These are phyloP conservation scores for Scartelaos histophorus DNA, from an alignment of 2,113 vertebrate genomes.

Conservation along the genomic window DNA sequence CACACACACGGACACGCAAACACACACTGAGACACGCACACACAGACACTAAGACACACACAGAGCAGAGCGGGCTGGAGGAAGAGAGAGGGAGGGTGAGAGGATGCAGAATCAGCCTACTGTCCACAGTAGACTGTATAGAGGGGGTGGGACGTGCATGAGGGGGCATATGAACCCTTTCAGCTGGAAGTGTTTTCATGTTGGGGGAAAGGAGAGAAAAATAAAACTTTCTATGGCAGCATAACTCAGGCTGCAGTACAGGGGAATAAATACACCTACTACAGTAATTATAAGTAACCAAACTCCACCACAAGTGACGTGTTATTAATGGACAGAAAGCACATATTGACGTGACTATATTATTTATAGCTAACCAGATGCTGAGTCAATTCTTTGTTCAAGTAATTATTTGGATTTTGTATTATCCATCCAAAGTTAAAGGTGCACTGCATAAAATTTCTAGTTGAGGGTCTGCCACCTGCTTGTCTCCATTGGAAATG, in stretches of 20 bases:
- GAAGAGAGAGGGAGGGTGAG: conserved; percentile 52
- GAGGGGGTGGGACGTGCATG: conserved; percentile 35
- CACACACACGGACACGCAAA: conserved; percentile 29
- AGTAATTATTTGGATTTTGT: not conserved
- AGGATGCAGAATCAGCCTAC: conserved; percentile 84
- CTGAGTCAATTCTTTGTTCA: not conserved
- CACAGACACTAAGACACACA: conserved; percentile 73
- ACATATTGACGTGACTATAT: too few relatives aligned
- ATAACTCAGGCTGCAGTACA: not conserved
- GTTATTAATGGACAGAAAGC: too few relatives aligned
- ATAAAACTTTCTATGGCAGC: not conserved
- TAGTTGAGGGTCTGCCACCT: too few relatives aligned
- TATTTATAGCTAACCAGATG: too few relatives aligned
- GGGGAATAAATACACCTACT: not conserved
- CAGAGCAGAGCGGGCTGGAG: conserved; percentile 31
- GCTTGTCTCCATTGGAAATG: too few relatives aligned
- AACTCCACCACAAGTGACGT: not conserved
- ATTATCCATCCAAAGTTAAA: too few relatives aligned
- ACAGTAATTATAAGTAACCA: not conserved
- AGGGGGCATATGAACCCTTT: conserved; percentile 42
- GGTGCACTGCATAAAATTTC: too few relatives aligned
- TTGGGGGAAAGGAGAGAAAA: conserved; percentile 18
- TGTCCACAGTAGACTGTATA: conserved; percentile 57
- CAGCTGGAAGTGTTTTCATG: conserved; percentile 59
- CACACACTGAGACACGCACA: too few relatives aligned